Base-by-base conservation (phyloP, 1,140 invertebrate genomes). In the Drosophila pallidifrons region DNA sequence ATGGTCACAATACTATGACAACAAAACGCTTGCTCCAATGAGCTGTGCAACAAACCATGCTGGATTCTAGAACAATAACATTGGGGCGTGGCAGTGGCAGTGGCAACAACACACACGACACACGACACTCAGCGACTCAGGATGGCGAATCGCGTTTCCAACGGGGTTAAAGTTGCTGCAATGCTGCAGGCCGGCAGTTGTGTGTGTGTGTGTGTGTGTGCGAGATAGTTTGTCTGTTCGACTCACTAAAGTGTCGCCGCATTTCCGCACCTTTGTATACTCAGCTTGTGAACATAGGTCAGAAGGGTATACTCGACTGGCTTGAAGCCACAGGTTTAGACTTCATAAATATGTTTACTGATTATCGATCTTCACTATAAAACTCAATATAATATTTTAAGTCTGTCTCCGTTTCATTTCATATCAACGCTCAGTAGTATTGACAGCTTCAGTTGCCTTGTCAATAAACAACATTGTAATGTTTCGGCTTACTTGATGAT, bases 111-210 rank as follows among this genome's bases (percentile, higher is more conserved):
- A 51, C 15, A 30, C 13, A 32, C 11, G 35, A 41, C 10, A n/a
- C n/a, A 43, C 15, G 8, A 38, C 7, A 54, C 7, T 5, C n/a
- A 32, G 25, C 20, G 35, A 8, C 35, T 55, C n/a, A 7, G 52
- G 25, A 15, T 35, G 54, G 28, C 15, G 60, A 69, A 70, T 70
- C 51, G 72, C 72, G 58, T n/a, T 16, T 32, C 72, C 43, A 75
- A 75, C 38, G 72, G 66, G 72, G 72, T 70, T 75, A 75, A 75
- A 75, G 58, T 75, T 75, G 72, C 72, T 75, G 72, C 72, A 75
- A 75, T 75, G 72, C 72, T 75, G 72, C 72, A 70, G 72, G 72
- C 41, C 47, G 61, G 10, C 30, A 38, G 43, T 25, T 54, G 10
- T 38, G 1, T 58, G 3, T 51, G 38, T 49, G 2, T 15, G 35